A percentile compares a stretch with the other conserved stretches of the same genome.
Evolutionary conservation across 2,113 vertebrate genomes (phyloP).

Genomic region (Tenebrosternarchus preto): DNA sequence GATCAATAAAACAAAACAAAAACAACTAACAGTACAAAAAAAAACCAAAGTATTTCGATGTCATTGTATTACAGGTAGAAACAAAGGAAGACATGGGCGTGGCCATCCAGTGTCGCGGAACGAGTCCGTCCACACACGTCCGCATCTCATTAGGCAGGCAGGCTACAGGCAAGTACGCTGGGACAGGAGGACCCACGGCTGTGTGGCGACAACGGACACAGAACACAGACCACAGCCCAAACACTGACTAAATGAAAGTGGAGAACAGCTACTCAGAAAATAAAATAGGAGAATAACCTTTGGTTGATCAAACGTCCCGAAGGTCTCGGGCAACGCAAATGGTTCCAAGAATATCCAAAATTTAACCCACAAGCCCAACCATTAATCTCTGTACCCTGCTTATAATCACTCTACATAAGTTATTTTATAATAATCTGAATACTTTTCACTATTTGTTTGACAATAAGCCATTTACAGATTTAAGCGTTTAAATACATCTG

Average conservation of each 20-base stretch:
- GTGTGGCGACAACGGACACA: background rate
- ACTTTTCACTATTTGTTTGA: background rate
- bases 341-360: background rate
- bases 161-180: background rate
- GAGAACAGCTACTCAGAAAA: no score
- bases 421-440: background rate
- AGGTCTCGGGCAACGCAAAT: background rate
- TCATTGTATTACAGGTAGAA: background rate
- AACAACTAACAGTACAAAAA: background rate
- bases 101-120: background rate
- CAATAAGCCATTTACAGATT: background rate
- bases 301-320: background rate
- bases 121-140: background rate
- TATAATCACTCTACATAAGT: background rate
- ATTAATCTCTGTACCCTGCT: no score
- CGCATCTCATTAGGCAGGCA: background rate
- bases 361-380: background rate
- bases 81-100: background rate
- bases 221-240: no score
- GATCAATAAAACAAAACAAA: background rate
- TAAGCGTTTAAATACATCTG: background rate
- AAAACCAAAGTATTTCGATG: background rate
- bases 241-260: no score
- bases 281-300: background rate
- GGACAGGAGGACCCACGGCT: background rate